Base-by-base conservation (phyloP, 2,113 vertebrate species). In the Tragulus kanchil region DNA sequence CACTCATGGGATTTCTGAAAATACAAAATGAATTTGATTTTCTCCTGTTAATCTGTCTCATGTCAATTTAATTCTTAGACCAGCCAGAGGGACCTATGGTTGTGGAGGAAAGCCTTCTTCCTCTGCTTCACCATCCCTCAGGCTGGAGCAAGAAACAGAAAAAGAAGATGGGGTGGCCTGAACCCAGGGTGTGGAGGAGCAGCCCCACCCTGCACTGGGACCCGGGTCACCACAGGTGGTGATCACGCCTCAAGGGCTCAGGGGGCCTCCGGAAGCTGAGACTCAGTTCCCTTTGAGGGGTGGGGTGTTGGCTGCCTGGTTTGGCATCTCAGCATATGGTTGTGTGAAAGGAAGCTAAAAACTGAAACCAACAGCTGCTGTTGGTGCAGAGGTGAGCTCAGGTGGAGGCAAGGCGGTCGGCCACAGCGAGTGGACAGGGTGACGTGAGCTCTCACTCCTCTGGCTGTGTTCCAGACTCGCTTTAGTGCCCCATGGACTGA, bases 401-500 rank as follows among this genome's bases (percentile, higher is more conserved):
- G 26, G 4, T 6, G 56, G 50, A 42, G 65, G 23, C 2, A 1
- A 3, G 7, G 23, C 36, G 6, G 56, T 8, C 9, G 0, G 77
- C 8, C 3, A 0, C 5, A 19, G 59, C 3, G 15, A 65, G 59
- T 1, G 2, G 69, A 48, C 0, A 3, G 23, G 3, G 7, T 1
- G 1, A 13, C 0, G 64, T 0, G 1, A 3, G 14, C 48, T 42
- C 12, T 5, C 1, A 28, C 6, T 28, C 23, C 8, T 8, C 26
- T 3, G 12, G 31, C n/a, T 0, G 14, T 13, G 6, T 4, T 25
- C 52, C n/a, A 2, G 23, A 21, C 13, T 12, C 84, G 25, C 52
- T 17, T 45, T 1, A 26, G 36, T 3, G 14, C 58, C 10, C 4
- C 3, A 0, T 0, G 36, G 36, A 3, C 82, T 86, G 31, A 31